Conservation (phyloP, 2,888 invertebrate genomes). For the Microchrysa polita region DNA sequence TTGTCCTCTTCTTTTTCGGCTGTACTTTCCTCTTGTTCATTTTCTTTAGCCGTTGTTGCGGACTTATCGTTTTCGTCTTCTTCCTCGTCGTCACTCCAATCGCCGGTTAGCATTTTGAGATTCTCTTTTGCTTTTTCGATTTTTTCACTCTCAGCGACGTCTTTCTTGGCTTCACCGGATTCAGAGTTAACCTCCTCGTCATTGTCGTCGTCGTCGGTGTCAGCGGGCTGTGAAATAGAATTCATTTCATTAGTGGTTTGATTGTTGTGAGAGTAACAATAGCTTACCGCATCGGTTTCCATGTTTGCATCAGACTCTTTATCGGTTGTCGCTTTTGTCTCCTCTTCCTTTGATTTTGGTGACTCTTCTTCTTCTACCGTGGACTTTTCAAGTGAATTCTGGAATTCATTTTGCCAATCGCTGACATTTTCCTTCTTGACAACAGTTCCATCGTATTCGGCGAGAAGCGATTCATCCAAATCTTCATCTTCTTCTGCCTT, state of each 20-base stretch:
- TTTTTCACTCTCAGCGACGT: slow-evolving; percentile 47
- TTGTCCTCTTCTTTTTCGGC: slow-evolving; percentile 29
- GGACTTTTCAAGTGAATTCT: too few relatives aligned
- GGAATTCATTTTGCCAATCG: slow-evolving; percentile 41
- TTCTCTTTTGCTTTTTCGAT: slow-evolving; percentile 36
- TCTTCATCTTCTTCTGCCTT: slow-evolving; percentile 34
- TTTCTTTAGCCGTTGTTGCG: background rate
- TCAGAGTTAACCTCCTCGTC: background rate
- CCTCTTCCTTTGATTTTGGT: background rate
- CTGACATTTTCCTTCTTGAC: slow-evolving; percentile 16
- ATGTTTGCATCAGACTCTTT: background rate
- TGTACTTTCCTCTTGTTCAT: slow-evolving; percentile 22
- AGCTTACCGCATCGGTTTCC: slow-evolving; percentile 4
- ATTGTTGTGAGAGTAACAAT: background rate
- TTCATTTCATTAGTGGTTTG: background rate
- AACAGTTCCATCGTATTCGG: background rate
- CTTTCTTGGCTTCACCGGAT: slow-evolving; percentile 34
- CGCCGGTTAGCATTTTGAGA: slow-evolving; percentile 58
- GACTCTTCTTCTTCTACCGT: background rate
- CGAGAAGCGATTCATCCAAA: background rate
- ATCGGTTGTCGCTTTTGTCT: background rate
- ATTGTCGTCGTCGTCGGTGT: background rate
- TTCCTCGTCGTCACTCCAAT: slow-evolving; percentile 63
- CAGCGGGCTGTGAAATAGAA: background rate
- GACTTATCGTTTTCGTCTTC: slow-evolving; percentile 55